Conservation (phyloP, 2,888 invertebrate species). For the Eupeodes luniger region DNA sequence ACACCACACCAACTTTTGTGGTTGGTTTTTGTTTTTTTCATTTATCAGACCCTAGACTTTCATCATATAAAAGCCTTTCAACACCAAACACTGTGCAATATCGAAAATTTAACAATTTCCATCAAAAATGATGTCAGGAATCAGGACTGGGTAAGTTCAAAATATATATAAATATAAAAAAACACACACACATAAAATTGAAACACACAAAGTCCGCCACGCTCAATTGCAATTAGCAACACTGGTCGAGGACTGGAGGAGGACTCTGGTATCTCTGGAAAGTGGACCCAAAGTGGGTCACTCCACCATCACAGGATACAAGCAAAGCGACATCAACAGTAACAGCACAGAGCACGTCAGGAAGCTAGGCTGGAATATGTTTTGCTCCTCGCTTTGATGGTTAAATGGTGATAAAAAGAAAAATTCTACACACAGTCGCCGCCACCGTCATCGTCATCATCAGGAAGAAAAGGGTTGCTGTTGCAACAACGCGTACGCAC, state of each 20-base stretch:
- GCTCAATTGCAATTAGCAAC: conserved; percentile 67
- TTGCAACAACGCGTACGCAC: conserved; percentile 56
- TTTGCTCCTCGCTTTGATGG: conserved; percentile 45
- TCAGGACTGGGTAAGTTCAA: background rate
- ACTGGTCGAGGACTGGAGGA: conserved; percentile 28
- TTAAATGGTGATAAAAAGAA: conserved; percentile 58
- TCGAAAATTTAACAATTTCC: conserved; percentile 66
- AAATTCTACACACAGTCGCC: conserved; percentile 2
- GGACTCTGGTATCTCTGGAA: conserved; percentile 15
- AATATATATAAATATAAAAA: background rate
- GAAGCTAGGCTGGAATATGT: conserved; percentile 21
- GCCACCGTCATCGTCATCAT: too few relatives aligned
- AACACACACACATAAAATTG: background rate
- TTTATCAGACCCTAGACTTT: conserved; percentile 24
- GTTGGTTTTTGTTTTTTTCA: background rate
- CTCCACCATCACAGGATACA: background rate
- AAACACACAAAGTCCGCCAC: conserved; percentile 19
- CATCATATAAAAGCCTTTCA: conserved; percentile 17
- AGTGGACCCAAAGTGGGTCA: conserved; percentile 49
- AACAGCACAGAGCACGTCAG: background rate
- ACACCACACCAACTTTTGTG: conserved; percentile 17
- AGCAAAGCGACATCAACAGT: too few relatives aligned
- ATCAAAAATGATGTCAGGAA: conserved; percentile 53
- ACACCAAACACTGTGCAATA: conserved; percentile 38
- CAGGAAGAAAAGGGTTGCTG: conserved; percentile 1